Evolutionary conservation across 2,888 invertebrate genomes (phyloP), one percentile per base, ranked within the genome.

Genomic region (Cheilosia vernalis): DNA sequence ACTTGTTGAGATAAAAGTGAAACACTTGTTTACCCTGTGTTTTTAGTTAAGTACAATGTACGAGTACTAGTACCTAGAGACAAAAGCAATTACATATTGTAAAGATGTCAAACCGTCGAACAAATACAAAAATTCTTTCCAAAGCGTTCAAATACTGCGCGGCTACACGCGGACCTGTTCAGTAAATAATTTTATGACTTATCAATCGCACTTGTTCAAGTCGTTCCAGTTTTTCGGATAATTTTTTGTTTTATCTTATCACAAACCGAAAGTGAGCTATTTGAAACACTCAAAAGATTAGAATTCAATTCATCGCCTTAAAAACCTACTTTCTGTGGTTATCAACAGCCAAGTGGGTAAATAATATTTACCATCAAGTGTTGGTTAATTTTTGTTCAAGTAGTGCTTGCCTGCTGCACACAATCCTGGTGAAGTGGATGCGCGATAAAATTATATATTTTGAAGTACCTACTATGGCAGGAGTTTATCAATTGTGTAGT

Each of bases 101-200:
- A 9, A 33, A 33, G 9, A 4, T 37, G 13, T 1, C 37, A 37
- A 37, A 37, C 37, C 10, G 13, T 0, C 13, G 1, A 37, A 37
- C 13, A 37, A 4, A 13, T 13, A 1, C 3, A 1, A 37, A 37
- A 37, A 37, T 10, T 33, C 33, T 9, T 10, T 33, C 33, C 9
- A 10, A 10, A 33, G 33, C 10, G 2, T 33, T 33, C 33, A 33
- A 37, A 37, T 37, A 37, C 13, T 13, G 37, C 10, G 9, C 10
- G 10, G 1, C 10, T 2, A 10, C 3, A 4, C 0, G 3, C 1
- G 1, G 37, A 0, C 1, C 4, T 13, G 2, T 4, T 0, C 37
- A 13, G 9, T 9, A 10, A 37, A 37, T 3, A 3, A 13, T 4
- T 13, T 37, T 13, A 10, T 37, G 13, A 37, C 13, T 37, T 37